These are phyloP conservation scores for Cydia strobilella DNA, from an alignment of 1,140 invertebrate genomes.

Conservation along the genomic window DNA sequence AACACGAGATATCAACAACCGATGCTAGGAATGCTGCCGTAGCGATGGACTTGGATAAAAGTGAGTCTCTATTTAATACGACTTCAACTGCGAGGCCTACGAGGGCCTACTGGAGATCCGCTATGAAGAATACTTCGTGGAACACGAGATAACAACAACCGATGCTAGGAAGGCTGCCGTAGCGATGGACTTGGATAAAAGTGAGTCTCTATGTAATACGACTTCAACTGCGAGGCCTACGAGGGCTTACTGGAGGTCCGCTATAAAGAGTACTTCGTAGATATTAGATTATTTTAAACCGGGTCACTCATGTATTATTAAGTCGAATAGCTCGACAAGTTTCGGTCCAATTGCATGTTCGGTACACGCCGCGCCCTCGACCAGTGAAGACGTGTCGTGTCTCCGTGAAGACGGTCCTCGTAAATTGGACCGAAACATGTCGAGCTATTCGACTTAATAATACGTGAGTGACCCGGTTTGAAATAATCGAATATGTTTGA, in stretches of 20 bases:
- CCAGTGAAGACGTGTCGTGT: too few relatives aligned
- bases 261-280: constrained; percentile 80
- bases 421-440: too few relatives aligned
- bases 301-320: too few relatives aligned
- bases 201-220: constrained; percentile 50
- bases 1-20: constrained; percentile 79
- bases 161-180: constrained; percentile 72
- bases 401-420: too few relatives aligned
- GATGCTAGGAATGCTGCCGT: constrained; percentile 72
- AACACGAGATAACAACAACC: constrained; percentile 79
- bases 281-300: too few relatives aligned
- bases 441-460: too few relatives aligned
- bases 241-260: constrained; percentile 52
- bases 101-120: constrained; percentile 52
- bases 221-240: background rate
- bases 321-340: too few relatives aligned
- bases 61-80: constrained; percentile 50
- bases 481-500: too few relatives aligned
- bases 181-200: constrained; percentile 60
- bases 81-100: background rate
- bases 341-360: too few relatives aligned
- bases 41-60: constrained; percentile 60
- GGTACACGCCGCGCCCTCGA: too few relatives aligned
- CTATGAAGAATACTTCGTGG: constrained; percentile 81
- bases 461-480: too few relatives aligned